Base-by-base conservation (phyloP, 2,113 vertebrate genomes). In the Eonycteris spelaea region DNA sequence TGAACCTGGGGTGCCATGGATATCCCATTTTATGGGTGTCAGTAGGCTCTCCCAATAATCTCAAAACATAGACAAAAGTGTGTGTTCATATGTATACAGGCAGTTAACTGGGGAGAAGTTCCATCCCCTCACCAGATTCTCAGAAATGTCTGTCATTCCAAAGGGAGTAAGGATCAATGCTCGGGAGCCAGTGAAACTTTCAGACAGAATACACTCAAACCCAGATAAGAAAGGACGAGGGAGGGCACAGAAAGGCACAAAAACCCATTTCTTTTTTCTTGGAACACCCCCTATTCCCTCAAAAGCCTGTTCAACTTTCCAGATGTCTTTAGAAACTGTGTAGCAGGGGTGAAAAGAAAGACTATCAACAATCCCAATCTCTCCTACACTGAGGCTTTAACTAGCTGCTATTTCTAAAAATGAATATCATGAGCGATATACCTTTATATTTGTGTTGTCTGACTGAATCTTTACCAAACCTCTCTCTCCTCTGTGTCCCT, bases 401-500 rank as follows among this genome's bases (percentile, higher is more conserved):
- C 48, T 55, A 59, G 19, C 35, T 79, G 59, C 2, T 7, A 2
- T 53, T 77, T 55, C 24, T 40, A 73, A 38, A 71, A 91, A 53
- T 30, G 0, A 91, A n/a, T 38, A 61, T 48, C 35, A n/a, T 53
- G 63, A 71, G 24, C 86, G 26, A 78, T 6, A 9, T 1, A 43
- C 43, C 22, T 91, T 80, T 75, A 21, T 4, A n/a, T 63, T 68
- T 82, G 35, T 90, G 35, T 53, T 57, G 12, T 85, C 55, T 87
- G 53, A 35, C 30, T 75, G 53, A 11, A 68, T 89, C 3, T 65
- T 90, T 68, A 53, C 55, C 59, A 63, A 97, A 75, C 11, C 45
- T 24, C 0, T 74, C 11, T 91, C 18, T 30, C 77, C 7, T 83
- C 24, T 19, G 22, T 38, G 15, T 7, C 5, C 11, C 30, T 91